Base-by-base conservation (phyloP, 1,140 invertebrate species). In the Cherax quadricarinatus region DNA sequence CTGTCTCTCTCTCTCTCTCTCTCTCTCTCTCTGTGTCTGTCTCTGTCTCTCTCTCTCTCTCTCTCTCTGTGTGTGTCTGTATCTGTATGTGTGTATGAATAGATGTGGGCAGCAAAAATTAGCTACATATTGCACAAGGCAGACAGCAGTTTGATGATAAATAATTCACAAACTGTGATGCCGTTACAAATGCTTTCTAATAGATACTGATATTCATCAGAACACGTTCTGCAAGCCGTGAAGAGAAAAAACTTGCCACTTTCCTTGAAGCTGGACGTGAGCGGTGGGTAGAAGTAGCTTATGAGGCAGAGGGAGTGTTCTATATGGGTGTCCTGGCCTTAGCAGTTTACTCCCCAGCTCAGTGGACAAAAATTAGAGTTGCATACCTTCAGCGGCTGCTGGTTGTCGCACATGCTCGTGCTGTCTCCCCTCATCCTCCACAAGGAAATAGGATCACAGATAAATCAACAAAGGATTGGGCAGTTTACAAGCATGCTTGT, bases 231-330 rank as follows among this genome's bases (percentile, higher is more conserved):
- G 88, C 62, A 60, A 83, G 86, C 66, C 80, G 85, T 62, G 89
- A 93, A 70, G 91, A 86, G 66, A 88, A 91, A 83, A 93, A 93
- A 80, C 78, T 86, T 70, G 89, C 82, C 93, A 94, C 94, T 89
- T 94, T 94, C 92, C 95, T 95, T 9, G 97, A 97, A 94, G 95
- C 96, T 10, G 94, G 96, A 12, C 94, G 94, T 85, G 95, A 95
- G 94, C 96, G 95, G 94, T 96, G 95, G 95, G 91, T 99, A 4
- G 98, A 99, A 94, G 97, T 96, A 49, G 96, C 97, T 89, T 98
- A 97, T 94, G 98, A 99, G 94, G 97, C 97, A 2, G 98, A 99
- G 94, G 98, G 98, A 4, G 97, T 98, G 3, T 96, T 98, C 7
- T 99, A 98, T 95, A 98, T 97, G 96, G 95, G 96, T 79, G 97